Evolutionary conservation across 1,140 invertebrate genomes (phyloP).

Genomic region (Drosophila sp.): DNA sequence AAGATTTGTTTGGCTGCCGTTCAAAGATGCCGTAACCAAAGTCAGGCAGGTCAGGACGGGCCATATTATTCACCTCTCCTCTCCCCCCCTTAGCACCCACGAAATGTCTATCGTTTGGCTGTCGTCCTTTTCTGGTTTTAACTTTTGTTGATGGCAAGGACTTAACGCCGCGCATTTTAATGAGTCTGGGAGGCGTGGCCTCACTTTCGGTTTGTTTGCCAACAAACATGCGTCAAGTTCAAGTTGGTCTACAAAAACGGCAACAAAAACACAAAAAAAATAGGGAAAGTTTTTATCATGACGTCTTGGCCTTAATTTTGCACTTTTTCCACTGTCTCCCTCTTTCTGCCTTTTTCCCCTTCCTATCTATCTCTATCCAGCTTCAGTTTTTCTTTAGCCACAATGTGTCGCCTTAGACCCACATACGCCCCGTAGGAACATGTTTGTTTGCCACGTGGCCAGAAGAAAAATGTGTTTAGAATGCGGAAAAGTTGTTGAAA

Average conservation of each 20-base stretch:
- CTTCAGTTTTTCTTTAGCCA: conserved; percentile 48
- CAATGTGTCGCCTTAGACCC: conserved; percentile 42
- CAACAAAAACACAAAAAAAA: conserved; percentile 15
- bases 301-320: conserved; percentile 72
- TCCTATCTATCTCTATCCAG: conserved; percentile 19
- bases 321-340: conserved; percentile 14
- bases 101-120: conserved; percentile 26
- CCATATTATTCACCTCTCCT: conserved; percentile 6
- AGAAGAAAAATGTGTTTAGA: conserved; percentile 69
- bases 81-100: conserved; percentile 10
- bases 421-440: conserved; percentile 12
- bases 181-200: conserved; percentile 52
- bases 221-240: conserved; percentile 80
- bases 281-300: conserved; percentile 71
- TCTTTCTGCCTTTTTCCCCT: conserved; percentile 24
- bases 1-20: conserved; percentile 79
- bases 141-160: conserved; percentile 71
- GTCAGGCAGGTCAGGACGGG: conserved; percentile 58
- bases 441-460: conserved; percentile 32
- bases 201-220: conserved; percentile 67
- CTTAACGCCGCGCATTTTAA: conserved; percentile 77
- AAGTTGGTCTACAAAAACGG: conserved; percentile 47
- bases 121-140: conserved; percentile 38
- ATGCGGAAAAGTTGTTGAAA: conserved; percentile 77
- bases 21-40: conserved; percentile 52